phyloP scores from a whole-genome alignment of 2,113 vertebrate genomes.

The Melospiza melodia region DNA sequence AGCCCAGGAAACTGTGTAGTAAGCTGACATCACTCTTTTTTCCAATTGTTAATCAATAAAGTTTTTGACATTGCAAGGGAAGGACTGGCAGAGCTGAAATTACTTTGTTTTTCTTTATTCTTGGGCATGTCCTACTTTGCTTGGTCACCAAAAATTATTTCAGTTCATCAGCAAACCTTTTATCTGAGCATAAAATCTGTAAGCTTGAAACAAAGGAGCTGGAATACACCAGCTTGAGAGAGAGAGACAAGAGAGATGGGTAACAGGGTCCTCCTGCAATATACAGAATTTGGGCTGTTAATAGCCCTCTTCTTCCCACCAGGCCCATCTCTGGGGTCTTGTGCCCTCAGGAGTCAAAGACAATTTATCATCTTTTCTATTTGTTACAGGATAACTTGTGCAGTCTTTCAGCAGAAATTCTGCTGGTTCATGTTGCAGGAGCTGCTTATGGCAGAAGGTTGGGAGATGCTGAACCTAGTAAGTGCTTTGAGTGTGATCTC shows the following conservation, averaged over 20 bases:
- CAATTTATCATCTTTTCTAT: rapidly evolving
- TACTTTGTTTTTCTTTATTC: neutral
- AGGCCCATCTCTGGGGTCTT: neutral
- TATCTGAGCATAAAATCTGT: neutral
- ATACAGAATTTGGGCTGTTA: neutral
- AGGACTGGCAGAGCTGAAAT: neutral
- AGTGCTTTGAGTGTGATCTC: neutral
- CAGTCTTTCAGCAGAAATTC: neutral
- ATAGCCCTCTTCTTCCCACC: neutral
- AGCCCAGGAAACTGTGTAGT: constrained; percentile 1
- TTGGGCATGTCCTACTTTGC: neutral
- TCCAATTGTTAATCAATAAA: neutral
- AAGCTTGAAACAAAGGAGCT: neutral
- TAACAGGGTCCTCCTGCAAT: neutral
- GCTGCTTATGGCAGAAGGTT: neutral
- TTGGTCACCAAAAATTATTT: neutral
- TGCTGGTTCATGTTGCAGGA: neutral
- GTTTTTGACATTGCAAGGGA: neutral
- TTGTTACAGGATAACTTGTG: neutral
- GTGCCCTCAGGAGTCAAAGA: neutral
- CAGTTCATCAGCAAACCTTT: neutral
- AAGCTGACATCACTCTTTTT: neutral
- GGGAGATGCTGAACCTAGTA: rapidly evolving
- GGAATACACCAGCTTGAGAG: neutral
- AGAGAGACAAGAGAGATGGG: neutral